Base-by-base conservation (phyloP, 2,113 vertebrate species). In the Saccopteryx bilineata region DNA sequence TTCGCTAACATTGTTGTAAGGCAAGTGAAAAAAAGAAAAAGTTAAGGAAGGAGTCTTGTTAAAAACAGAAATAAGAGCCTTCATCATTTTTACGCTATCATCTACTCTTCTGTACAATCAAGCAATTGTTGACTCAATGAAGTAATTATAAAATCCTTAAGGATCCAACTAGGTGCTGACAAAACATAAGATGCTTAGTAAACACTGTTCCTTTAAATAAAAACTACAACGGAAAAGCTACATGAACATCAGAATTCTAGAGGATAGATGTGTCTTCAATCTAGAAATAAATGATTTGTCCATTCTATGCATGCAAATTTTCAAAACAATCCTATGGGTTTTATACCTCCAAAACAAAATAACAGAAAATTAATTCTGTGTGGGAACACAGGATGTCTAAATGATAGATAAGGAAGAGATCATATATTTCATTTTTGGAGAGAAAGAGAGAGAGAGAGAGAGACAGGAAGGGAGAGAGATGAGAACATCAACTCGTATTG, bases 101-200 rank as follows among this genome's bases (percentile, higher is more conserved):
- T 58, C 74, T 69, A 78, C 7, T 75, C 50, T 91, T 68, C 50
- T 26, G 18, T 93, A 89, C 9, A 85, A 54, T 58, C 33, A 88
- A 90, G 23, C 46, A 87, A 87, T 74, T 76, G 7, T 76, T 82
- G 88, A 84, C 21, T 74, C 50, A 85, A 46, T 71, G 28, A 63
- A 56, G 39, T 54, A 50, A 75, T 69, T 93, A 23, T 11, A 63
- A 63, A 78, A 65, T 50, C 24, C 72, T 80, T 80, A 91, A 86
- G 66, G 78, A 31, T 66, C 63, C 69, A 94, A 80, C 0, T 88
- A 8, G 50, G 1, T 26, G 26, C 28, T 60, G 18, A 58, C 48
- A 94, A 96, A 95, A 96, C 3, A 83, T 72, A 79, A 94, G 65
- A 69, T 76, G 23, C 5, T 93, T 93, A 84, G 31, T 61, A 68